A percentile compares a stretch with the other conserved stretches of the same genome.
These are phyloP conservation scores for Oligia fasciuncula DNA, from an alignment of 2,888 invertebrate genomes.

Conservation along the genomic window DNA sequence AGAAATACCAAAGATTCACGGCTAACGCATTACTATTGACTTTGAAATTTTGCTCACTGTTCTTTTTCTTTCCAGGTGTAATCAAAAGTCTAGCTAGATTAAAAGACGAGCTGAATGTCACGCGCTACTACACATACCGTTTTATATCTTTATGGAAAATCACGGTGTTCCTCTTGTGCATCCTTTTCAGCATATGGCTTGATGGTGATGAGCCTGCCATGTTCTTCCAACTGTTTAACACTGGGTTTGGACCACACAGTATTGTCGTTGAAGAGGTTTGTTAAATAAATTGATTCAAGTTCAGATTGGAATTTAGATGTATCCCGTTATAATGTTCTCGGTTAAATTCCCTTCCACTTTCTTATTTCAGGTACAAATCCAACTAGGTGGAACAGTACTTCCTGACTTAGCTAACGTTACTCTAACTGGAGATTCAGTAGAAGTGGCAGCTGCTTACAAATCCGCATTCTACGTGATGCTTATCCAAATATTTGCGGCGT, in stretches of 20 bases:
- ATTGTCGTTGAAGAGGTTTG: slow-evolving; percentile 93
- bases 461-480: slow-evolving; percentile 94
- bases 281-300: slow-evolving; percentile 8
- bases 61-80: slow-evolving; percentile 86
- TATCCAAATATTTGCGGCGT: slow-evolving; percentile 95
- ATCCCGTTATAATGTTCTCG: neutral
- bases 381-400: slow-evolving; percentile 90
- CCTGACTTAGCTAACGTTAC: slow-evolving; percentile 94
- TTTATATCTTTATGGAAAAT: slow-evolving; percentile 98
- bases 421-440: slow-evolving; percentile 93
- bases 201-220: slow-evolving; percentile 94
- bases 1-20: slow-evolving; percentile 4
- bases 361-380: slow-evolving; percentile 89
- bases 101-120: slow-evolving; percentile 94
- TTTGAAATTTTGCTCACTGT: neutral
- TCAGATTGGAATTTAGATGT: neutral
- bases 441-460: slow-evolving; percentile 92
- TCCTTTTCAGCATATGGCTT: slow-evolving; percentile 93
- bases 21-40: neutral
- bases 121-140: slow-evolving; percentile 97
- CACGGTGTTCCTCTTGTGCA: slow-evolving; percentile 93
- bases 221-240: slow-evolving; percentile 93
- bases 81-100: slow-evolving; percentile 94
- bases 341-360: neutral
- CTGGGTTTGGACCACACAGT: slow-evolving; percentile 94